Evolutionary conservation across 2,113 vertebrate species (phyloP), one percentile per base, ranked within the genome.

Genomic region (Anhinga rufa): DNA sequence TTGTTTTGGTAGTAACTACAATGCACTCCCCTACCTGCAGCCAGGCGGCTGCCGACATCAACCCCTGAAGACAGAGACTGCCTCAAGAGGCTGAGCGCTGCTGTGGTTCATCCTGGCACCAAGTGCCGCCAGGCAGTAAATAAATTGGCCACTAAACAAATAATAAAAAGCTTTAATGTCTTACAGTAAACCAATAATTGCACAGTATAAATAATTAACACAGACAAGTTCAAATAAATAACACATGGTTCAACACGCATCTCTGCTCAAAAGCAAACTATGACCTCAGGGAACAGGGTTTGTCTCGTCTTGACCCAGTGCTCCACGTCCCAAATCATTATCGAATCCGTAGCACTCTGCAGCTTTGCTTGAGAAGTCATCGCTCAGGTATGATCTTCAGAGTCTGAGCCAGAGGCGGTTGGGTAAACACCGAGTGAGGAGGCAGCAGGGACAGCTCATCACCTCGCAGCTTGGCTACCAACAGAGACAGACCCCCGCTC

Each of bases 161-260:
- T 38, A 82, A 69, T 12, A 82, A 49, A 82, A 90, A 51, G 68
- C 76, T 97, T 96, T 96, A 96, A 96, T 96, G 55, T 68, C 60
- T 80, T n/a, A 57, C 34, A 55, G 80, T 36, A 93, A 88, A 48
- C 17, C 48, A 55, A 15, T 7, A 80, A 57, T 51, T 48, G 52
- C 80, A 42, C 32, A 9, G 81, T 95, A 86, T 86, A 80, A 96
- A 95, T 92, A 92, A 90, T 6, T 1, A 61, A 55, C 38, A 66
- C 17, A 22, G 40, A 72, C 44, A 52, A 28, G 11, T 82, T 62
- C 49, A 49, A 90, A 96, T 94, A 94, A 96, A 94, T 88, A 93
- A 70, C 26, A n/a, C 29, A 18, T 0, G 2, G 25, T 20, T 61
- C 6, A 1, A 70, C 49, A n/a, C 8, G 0, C 58, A 18, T 17